Evolutionary conservation across 2,797 vertebrate species (phyloP).

Genomic region (Tragopan temminckii): DNA sequence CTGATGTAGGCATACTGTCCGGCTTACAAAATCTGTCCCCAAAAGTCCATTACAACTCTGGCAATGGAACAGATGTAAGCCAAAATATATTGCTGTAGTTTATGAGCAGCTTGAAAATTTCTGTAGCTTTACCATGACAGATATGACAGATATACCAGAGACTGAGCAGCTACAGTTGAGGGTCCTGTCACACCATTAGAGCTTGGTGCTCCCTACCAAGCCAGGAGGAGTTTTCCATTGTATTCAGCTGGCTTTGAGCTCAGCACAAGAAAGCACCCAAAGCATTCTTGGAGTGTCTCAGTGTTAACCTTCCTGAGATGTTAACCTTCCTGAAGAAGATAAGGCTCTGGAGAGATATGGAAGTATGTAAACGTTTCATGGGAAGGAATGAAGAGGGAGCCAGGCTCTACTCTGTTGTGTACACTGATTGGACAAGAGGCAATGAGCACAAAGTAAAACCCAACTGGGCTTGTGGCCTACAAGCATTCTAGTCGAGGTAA

Average conservation of each 20-base stretch:
- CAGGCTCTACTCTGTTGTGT: neutral
- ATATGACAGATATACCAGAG: neutral
- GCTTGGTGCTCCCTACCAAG: neutral
- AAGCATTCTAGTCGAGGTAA: neutral
- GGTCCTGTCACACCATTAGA: neutral
- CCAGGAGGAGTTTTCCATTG: neutral
- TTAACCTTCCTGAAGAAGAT: rapidly evolving
- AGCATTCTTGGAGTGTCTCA: neutral
- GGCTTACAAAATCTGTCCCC: neutral
- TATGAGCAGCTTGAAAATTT: neutral
- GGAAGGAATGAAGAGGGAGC: neutral
- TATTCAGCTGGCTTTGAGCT: neutral
- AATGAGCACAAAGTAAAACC: neutral
- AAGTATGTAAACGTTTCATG: neutral
- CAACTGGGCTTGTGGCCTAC: rapidly evolving
- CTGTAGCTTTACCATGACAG: neutral
- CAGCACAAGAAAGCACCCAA: neutral
- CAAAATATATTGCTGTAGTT: neutral
- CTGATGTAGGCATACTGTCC: neutral
- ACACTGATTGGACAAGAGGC: neutral
- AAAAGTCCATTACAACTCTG: neutral
- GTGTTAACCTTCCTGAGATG: neutral
- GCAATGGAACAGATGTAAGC: neutral
- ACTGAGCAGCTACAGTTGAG: neutral
- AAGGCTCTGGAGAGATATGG: neutral